These are phyloP conservation scores for Sphenopsis melanotis DNA, from an alignment of 2,797 vertebrate species.

Conservation along the genomic window DNA sequence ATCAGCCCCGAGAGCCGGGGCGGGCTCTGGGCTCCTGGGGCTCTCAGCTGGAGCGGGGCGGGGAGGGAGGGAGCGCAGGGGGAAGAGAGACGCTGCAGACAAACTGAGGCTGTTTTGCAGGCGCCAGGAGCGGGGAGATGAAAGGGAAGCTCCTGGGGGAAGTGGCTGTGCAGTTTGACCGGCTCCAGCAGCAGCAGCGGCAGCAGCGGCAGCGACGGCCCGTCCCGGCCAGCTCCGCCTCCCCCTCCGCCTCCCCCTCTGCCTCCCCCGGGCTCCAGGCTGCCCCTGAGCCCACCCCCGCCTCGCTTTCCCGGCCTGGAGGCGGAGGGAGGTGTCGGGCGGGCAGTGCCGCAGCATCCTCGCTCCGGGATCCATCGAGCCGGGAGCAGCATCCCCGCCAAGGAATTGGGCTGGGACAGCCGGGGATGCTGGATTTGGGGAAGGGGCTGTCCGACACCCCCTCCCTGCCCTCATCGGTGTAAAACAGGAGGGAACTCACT, in stretches of 20 bases:
- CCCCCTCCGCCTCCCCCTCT: slow-evolving; percentile 46
- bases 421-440: neutral
- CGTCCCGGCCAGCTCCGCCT: slow-evolving; percentile 64
- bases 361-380: neutral
- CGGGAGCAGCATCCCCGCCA: neutral
- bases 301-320: slow-evolving; percentile 37
- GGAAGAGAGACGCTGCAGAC: slow-evolving; percentile 74
- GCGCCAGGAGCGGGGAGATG: slow-evolving; percentile 85
- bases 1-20: neutral
- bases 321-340: neutral
- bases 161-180: slow-evolving; percentile 80
- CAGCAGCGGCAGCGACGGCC: slow-evolving; percentile 28
- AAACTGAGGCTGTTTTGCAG: slow-evolving; percentile 78
- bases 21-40: slow-evolving; percentile 5
- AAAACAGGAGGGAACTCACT: neutral
- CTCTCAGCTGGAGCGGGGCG: slow-evolving; percentile 19
- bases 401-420: neutral
- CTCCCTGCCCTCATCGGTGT: accelerated
- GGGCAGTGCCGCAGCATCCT: neutral
- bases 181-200: slow-evolving; percentile 73
- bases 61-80: slow-evolving; percentile 40
- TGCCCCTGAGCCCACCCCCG: slow-evolving; percentile 35
- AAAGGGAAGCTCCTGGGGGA: slow-evolving; percentile 82
- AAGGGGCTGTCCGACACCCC: accelerated
- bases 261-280: neutral